phyloP scores from a whole-genome alignment of 92 coral and sea anemone genomes.

The Parazoanthus atlanticus region DNA sequence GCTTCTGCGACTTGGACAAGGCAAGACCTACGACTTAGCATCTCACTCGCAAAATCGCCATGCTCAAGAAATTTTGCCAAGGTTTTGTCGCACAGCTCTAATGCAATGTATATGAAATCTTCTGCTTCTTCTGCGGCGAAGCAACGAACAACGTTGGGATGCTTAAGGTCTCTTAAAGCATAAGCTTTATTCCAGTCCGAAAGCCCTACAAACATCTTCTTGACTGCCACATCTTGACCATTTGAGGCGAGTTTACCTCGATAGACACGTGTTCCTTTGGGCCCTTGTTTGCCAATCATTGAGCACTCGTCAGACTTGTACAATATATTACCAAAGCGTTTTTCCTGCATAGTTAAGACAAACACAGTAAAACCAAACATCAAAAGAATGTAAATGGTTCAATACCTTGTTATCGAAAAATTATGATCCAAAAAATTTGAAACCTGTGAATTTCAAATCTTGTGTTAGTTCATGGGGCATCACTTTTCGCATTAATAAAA shows the following conservation, averaged over 20 bases:
- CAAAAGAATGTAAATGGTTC: background rate
- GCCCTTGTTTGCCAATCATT: conserved; percentile 12
- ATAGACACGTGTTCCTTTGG: conserved; percentile 22
- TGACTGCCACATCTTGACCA: conserved; percentile 35
- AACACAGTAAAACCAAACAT: background rate
- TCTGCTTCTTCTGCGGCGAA: conserved; percentile 25
- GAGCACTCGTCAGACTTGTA: background rate
- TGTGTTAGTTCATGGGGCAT: too few relatives aligned
- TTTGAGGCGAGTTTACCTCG: conserved; percentile 6
- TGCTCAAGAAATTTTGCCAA: background rate
- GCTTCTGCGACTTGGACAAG: conserved; percentile 29
- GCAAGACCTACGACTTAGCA: background rate
- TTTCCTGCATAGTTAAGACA: background rate
- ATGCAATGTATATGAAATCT: conserved; percentile 32
- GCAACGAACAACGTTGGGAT: conserved; percentile 30
- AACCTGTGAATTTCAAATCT: too few relatives aligned
- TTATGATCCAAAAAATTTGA: too few relatives aligned
- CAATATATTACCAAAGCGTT: background rate
- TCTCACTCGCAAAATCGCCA: background rate
- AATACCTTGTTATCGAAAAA: too few relatives aligned
- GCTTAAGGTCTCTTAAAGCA: conserved; percentile 8
- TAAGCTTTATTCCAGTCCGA: conserved; percentile 22
- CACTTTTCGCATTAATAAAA: too few relatives aligned
- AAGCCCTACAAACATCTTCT: conserved; percentile 18
- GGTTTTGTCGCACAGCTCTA: conserved; percentile 39